Base-by-base conservation (phyloP, 2,113 vertebrate genomes). In the Laticauda laticaudata region DNA sequence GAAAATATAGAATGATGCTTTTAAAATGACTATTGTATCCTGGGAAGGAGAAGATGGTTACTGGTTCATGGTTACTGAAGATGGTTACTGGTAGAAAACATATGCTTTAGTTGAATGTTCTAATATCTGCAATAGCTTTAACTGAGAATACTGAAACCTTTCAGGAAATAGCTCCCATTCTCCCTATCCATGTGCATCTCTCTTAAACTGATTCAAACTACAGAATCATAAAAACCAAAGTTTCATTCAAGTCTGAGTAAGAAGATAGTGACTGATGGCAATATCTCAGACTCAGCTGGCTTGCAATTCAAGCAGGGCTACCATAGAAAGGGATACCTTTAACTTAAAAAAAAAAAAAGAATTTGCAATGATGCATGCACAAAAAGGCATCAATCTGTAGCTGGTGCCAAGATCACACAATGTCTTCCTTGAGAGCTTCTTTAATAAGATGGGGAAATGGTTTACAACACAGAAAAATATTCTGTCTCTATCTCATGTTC, bases 391-490 rank as follows among this genome's bases (percentile, higher is more conserved):
- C 94, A 94, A 92, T 97, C 95, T 94, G 92, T 24, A 89, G 89
- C 97, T 96, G 91, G 54, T 97, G 96, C 97, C 97, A 97, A 95
- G 92, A 86, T 0, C 93, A 55, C 24, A 97, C 97, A 97, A 97
- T 96, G 92, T 95, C 88, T 59, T 96, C 95, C 95, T 97, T 97
- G 96, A 98, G 94, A 81, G 53, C 91, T 95, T 96, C 89, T 93
- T 90, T 94, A 97, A 93, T 3, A 26, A 91, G 88, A 94, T 92
- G 96, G 94, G 96, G 91, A 95, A 97, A 96, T 93, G 69, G 91
- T 91, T 95, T 92, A 92, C 91, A 97, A 91, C 92, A 93, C 55
- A 95, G 95, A 96, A 97, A 95, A 75, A 93, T 94, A 94, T 94
- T 93, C 91, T 92, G 92, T 92, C 34, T 64, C 93, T 54, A 43